Evolutionary conservation across 1,140 invertebrate species (phyloP), one percentile per base, ranked within the genome.

Genomic region (Tetramorium simillimum): DNA sequence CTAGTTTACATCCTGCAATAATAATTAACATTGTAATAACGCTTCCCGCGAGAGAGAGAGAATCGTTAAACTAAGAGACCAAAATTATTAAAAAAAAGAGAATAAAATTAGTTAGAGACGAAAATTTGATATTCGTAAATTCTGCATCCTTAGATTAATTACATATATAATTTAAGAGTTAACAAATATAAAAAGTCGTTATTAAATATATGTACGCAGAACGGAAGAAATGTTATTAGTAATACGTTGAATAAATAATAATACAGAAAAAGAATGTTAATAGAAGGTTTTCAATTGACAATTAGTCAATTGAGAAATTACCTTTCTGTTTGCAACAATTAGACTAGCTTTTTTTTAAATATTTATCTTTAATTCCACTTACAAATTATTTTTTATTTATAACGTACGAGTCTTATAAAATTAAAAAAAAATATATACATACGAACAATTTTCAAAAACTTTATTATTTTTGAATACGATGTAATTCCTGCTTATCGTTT

Each of bases 1-100:
- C 24, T 46, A 40, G 49, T 81, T 70, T 53, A 69, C 4, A 69
- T 40, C 1, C 40, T 53, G n/a, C 5, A 69, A 37, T 80, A 70
- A 70, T 53, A 80, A 53, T 67, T 51, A 80, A 62, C 2, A 24
- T 40, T 24, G 7, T 10, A 33, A 14, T 24, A 37, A 62, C 14
- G n/a, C 28, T 80, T 40, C 7, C 7, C 12, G n/a, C n/a, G n/a
- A n/a, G n/a, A n/a, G n/a, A n/a, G n/a, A n/a, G n/a, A n/a, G n/a
- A 70, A 24, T 9, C 37, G 24, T 7, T 37, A 69, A 80, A n/a
- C 3, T 69, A 53, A 69, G 4, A 51, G 14, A 51, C 1, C 40
- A 69, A 40, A 80, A 40, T 62, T 18, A 18, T 9, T 33, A 33
- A 2, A 2, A 33, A 33, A 33, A 53, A 69, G 4, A 51, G n/a